Evolutionary conservation across 2,888 invertebrate genomes (phyloP), one percentile per base, ranked within the genome.

Genomic region (Agrotis segetum): DNA sequence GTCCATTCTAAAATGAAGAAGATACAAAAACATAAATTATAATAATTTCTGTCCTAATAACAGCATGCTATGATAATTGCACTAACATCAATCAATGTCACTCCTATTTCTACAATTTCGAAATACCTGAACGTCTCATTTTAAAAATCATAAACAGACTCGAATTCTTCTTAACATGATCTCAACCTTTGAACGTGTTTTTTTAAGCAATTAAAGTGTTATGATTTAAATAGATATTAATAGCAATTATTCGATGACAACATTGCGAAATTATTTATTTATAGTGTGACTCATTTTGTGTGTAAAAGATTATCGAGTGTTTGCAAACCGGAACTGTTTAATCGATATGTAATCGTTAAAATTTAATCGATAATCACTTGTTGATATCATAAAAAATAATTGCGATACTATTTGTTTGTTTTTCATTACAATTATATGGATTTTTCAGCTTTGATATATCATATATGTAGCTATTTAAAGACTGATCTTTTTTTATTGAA

Each of bases 141-240:
- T 76, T 29, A 24, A 34, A 52, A 70, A 46, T 19, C 0, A 19
- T 0, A 55, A 59, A 29, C n/a, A n/a, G n/a, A n/a, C 46, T 61
- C 50, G 46, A 40, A 21, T 29, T 56, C 67, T n/a, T 62, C 17
- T n/a, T 53, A 67, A 50, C 64, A 53, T 40, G 56, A 58, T 68
- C 79, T 49, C 47, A 62, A 58, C 81, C 68, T 79, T 56, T 71
- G 13, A 50, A 52, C 65, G 56, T 60, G 6, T 73, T 13, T 62
- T 78, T 84, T 71, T 67, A 60, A 82, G 64, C 71, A 77, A 80
- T 83, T 80, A 77, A 67, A 80, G 64, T 53, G 67, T 71, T 76
- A 76, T 64, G 24, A 77, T 73, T 64, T 58, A 74, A 78, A 71
- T 50, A n/a, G 55, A 40, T 83, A 67, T 78, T 71, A 34, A 34